A percentile compares a stretch with the other conserved stretches of the same genome.
Evolutionary conservation across 2,888 invertebrate species (phyloP).

Genomic region (Rhopalosiphum nymphaeae): DNA sequence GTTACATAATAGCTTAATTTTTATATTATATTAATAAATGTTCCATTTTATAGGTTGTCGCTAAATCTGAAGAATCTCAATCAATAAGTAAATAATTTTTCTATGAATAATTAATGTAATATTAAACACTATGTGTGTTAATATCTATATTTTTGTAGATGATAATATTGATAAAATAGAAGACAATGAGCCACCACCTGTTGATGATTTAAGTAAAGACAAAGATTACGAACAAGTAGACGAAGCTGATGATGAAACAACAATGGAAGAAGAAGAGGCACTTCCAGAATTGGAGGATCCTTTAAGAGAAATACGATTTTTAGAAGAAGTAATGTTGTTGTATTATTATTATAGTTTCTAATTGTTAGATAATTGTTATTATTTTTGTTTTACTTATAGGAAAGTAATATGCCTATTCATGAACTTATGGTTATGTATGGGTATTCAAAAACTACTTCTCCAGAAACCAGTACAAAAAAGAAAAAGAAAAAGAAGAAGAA

Average conservation of each 20-base stretch:
- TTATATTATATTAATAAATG: not conserved
- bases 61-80: conserved; percentile 40
- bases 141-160: not conserved
- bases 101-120: not conserved
- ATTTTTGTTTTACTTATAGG: conserved; percentile 63
- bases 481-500: conserved; percentile 69
- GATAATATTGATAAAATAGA: not conserved
- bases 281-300: conserved; percentile 89
- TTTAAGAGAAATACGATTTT: conserved; percentile 87
- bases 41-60: conserved; percentile 32
- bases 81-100: not conserved
- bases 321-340: conserved; percentile 77
- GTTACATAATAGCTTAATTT: too few species aligned
- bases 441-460: conserved; percentile 71
- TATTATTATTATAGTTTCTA: not conserved
- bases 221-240: conserved; percentile 83
- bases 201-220: conserved; percentile 23
- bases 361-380: not conserved
- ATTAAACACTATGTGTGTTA: not conserved
- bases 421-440: conserved; percentile 92
- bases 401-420: conserved; percentile 94
- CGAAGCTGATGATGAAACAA: conserved; percentile 97
- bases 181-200: not conserved
- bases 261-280: conserved; percentile 96
- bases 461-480: not conserved